Percentiles rank a stretch among this genome's conserved stretches.
phyloP scores from a whole-genome alignment of 2,888 invertebrate species.

The Rhogogaster chlorosoma region DNA sequence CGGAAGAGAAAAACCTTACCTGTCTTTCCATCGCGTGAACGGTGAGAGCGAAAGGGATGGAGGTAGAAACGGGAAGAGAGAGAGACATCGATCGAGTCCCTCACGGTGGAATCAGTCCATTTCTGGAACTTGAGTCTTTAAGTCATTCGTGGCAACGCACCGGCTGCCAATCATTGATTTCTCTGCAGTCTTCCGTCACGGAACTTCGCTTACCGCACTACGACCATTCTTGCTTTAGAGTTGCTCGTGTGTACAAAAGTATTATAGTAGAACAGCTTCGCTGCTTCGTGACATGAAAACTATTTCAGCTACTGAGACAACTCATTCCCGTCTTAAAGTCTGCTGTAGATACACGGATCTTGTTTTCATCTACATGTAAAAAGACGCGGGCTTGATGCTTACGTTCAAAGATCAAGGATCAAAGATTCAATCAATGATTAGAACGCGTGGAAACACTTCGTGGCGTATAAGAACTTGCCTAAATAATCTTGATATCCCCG shows the following conservation, averaged over 20 bases:
- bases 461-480: not conserved
- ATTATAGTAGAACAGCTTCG: slow-evolving; percentile 16
- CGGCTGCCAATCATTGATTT: slow-evolving; percentile 45
- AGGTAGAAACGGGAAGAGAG: slow-evolving; percentile 12
- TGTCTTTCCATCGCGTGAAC: slow-evolving; percentile 23
- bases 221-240: not conserved
- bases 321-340: not conserved
- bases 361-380: not conserved
- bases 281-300: slow-evolving; percentile 38
- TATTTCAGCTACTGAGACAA: slow-evolving; percentile 29
- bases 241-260: slow-evolving; percentile 17
- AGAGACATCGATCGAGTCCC: slow-evolving; percentile 31
- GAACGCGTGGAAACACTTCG: not conserved
- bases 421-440: slow-evolving; percentile 20
- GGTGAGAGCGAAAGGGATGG: slow-evolving; percentile 8
- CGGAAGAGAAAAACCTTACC: slow-evolving; percentile 42
- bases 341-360: not conserved
- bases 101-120: slow-evolving; percentile 36
- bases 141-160: slow-evolving; percentile 40
- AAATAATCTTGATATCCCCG: slow-evolving; percentile 2
- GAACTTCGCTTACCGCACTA: slow-evolving; percentile 20
- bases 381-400: not conserved
- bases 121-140: slow-evolving; percentile 45
- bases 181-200: not conserved
- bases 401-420: slow-evolving; percentile 15